Conservation (phyloP, 2,113 vertebrate species). For the Delphinus delphis region DNA sequence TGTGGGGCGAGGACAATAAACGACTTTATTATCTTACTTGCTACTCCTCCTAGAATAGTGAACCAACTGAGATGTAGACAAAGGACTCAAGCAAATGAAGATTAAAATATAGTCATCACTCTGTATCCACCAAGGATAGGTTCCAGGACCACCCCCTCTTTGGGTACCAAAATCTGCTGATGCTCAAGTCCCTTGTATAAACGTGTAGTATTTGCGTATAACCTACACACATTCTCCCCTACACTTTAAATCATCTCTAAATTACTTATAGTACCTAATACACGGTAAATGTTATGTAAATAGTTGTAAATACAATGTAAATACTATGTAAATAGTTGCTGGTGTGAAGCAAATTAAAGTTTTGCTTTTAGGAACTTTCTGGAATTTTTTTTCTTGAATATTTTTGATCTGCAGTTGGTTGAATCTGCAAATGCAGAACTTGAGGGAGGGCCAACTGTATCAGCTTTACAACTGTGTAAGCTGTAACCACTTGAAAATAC, state of each 20-base stretch:
- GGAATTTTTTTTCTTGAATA: too few relatives aligned
- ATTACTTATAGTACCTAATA: neutral
- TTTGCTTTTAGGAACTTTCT: too few relatives aligned
- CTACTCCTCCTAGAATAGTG: neutral
- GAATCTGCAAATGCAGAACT: too few relatives aligned
- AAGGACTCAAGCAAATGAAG: neutral
- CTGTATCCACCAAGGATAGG: neutral
- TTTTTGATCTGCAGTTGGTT: too few relatives aligned
- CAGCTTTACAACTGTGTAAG: neutral
- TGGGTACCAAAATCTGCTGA: neutral
- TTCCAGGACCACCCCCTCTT: too few relatives aligned
- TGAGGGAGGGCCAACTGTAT: too few relatives aligned
- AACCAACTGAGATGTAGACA: neutral
- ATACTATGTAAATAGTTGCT: too few relatives aligned
- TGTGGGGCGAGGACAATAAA: neutral
- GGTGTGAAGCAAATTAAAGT: too few relatives aligned
- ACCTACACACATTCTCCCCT: neutral
- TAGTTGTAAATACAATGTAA: neutral
- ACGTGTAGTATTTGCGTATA: neutral
- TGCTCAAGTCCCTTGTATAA: neutral
- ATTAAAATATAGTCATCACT: neutral
- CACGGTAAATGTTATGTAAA: neutral
- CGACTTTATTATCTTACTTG: neutral
- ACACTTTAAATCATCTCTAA: neutral
- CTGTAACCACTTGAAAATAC: neutral